phyloP scores from a whole-genome alignment of 2,888 invertebrate species.

The Panzeria rudis region DNA sequence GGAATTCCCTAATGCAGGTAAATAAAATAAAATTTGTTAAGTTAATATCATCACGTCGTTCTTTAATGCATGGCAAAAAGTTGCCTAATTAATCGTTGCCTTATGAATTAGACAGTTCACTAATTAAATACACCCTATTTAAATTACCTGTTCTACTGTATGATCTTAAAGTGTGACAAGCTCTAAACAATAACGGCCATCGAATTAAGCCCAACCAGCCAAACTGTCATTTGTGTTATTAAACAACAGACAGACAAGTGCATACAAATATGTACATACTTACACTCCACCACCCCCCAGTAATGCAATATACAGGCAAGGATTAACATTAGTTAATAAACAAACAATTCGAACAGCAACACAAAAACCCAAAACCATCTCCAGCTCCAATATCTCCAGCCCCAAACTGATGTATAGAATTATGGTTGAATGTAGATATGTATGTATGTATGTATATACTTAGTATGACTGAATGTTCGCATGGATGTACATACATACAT shows the following conservation, averaged over 20 bases:
- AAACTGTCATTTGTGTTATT: slow-evolving; percentile 44
- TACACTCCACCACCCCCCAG: background rate
- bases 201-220: slow-evolving; percentile 44
- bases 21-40: no score
- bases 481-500: background rate
- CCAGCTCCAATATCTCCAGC: slow-evolving; percentile 27
- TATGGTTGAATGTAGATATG: background rate
- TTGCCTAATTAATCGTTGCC: background rate
- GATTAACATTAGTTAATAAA: slow-evolving; percentile 59
- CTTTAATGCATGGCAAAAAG: background rate
- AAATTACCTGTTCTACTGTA: background rate
- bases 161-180: slow-evolving; percentile 21
- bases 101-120: background rate
- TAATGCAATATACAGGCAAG: slow-evolving; percentile 1
- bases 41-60: background rate
- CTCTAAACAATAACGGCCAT: slow-evolving; percentile 34
- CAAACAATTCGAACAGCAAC: slow-evolving; percentile 51
- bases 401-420: slow-evolving; percentile 12
- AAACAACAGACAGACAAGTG: slow-evolving; percentile 4
- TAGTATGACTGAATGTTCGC: no score
- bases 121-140: background rate
- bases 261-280: background rate
- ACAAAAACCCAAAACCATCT: slow-evolving; percentile 36
- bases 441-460: background rate
- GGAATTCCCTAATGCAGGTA: no score